Evolutionary conservation across 2,888 invertebrate species (phyloP).

Genomic region (Iphiclides podalirius): DNA sequence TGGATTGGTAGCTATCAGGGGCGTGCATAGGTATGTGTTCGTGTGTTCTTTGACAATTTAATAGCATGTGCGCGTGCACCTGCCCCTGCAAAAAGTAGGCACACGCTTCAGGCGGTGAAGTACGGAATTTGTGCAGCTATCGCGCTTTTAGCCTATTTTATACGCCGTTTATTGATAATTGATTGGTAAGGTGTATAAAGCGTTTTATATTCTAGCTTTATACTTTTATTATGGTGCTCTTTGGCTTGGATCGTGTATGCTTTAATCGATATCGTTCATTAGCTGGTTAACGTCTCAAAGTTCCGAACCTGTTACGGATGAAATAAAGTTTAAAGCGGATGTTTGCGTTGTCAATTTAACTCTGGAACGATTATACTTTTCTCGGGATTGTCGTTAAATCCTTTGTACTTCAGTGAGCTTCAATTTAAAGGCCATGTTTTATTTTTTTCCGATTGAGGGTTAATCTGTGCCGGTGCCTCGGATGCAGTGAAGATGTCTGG

Average conservation of each 20-base stretch:
- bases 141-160: slow-evolving; percentile 66
- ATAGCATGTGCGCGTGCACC: slow-evolving; percentile 76
- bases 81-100: slow-evolving; percentile 76
- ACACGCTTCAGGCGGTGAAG: slow-evolving; percentile 73
- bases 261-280: slow-evolving; percentile 19
- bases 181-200: slow-evolving; percentile 74
- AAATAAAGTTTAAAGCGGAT: not conserved
- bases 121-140: slow-evolving; percentile 72
- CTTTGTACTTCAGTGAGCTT: not conserved
- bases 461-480: slow-evolving; percentile 9
- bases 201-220: slow-evolving; percentile 52
- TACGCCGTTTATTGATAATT: slow-evolving; percentile 76
- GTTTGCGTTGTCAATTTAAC: not conserved
- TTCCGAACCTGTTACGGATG: not conserved
- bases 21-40: slow-evolving; percentile 49
- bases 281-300: slow-evolving; percentile 7
- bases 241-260: slow-evolving; percentile 10
- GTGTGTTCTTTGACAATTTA: slow-evolving; percentile 77
- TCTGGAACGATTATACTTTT: not conserved
- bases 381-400: not conserved
- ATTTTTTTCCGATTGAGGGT: slow-evolving; percentile 20
- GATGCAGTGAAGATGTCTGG: slow-evolving; percentile 54
- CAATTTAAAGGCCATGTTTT: slow-evolving; percentile 7
- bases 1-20: slow-evolving; percentile 60
- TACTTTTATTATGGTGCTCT: slow-evolving; percentile 27